Conservation (phyloP, 2,113 vertebrate genomes). For the Burhinus bistriatus region DNA sequence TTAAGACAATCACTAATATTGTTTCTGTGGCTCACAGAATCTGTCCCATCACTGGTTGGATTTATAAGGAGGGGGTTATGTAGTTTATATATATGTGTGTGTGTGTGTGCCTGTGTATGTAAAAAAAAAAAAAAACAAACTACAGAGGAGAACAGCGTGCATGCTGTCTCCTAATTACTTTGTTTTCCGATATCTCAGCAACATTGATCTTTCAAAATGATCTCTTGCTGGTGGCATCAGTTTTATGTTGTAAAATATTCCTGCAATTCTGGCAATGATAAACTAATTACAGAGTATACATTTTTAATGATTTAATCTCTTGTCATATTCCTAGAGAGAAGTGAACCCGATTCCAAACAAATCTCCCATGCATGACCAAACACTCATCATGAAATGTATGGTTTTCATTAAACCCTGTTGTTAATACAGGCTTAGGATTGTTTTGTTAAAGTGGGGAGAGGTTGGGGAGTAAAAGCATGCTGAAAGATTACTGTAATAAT, state of each 20-base stretch:
- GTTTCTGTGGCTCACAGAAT: background rate
- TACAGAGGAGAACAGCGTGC: background rate
- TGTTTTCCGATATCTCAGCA: conserved; percentile 48
- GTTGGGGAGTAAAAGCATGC: conserved; percentile 11
- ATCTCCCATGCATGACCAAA: conserved; percentile 68
- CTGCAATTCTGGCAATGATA: conserved; percentile 64
- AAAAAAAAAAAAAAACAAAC: background rate
- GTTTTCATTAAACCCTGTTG: conserved; percentile 70
- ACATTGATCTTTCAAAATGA: conserved; percentile 62
- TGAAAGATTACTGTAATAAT: conserved; percentile 50
- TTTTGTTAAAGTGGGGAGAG: conserved; percentile 41
- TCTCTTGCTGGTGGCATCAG: conserved; percentile 62
- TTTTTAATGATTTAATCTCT: conserved; percentile 78
- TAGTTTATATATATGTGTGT: background rate
- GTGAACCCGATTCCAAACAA: conserved; percentile 68
- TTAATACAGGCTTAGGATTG: conserved; percentile 62
- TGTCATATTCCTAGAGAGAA: conserved; percentile 70
- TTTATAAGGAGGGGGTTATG: background rate
- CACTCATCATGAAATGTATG: conserved; percentile 62
- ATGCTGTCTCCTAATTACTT: conserved; percentile 49
- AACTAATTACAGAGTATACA: conserved; percentile 74
- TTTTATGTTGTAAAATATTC: conserved; percentile 61
- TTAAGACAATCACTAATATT: background rate
- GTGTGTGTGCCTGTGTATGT: background rate
- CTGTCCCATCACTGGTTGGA: background rate